Percentiles rank a stretch among this genome's conserved stretches.
Conservation (phyloP, 2,113 vertebrate species). For the Dasyurus viverrinus region DNA sequence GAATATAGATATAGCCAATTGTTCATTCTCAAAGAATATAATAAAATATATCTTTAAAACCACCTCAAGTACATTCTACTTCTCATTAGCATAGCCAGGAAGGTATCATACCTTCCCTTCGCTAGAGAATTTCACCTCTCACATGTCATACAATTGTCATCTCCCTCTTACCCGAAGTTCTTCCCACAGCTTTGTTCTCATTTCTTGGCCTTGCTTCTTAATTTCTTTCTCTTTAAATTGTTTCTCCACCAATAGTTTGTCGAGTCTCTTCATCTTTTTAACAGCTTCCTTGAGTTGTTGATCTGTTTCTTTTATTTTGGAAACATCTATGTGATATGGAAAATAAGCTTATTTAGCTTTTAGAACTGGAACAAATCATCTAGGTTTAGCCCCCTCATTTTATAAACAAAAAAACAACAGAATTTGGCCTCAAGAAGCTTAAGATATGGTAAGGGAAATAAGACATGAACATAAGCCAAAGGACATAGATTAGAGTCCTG, state of each 20-base stretch:
- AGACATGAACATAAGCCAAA: neutral
- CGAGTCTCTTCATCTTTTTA: constrained; percentile 89
- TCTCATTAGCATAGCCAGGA: neutral
- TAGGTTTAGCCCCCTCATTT: neutral
- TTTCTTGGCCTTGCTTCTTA: constrained; percentile 86
- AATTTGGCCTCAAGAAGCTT: constrained; percentile 1
- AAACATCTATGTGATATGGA: constrained; percentile 61
- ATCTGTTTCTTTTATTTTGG: constrained; percentile 77
- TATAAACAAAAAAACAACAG: neutral
- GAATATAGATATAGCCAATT: neutral
- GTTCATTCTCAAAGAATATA: neutral
- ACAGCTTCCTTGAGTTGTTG: constrained; percentile 85
- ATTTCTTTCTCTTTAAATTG: constrained; percentile 85
- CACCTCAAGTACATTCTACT: neutral
- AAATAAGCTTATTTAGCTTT: constrained; percentile 44
- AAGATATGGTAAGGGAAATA: neutral
- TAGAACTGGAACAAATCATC: neutral
- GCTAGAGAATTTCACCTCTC: constrained; percentile 1
- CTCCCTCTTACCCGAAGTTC: constrained; percentile 86
- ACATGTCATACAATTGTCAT: neutral
- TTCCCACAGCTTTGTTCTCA: constrained; percentile 88
- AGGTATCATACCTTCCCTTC: neutral
- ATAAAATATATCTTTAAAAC: neutral
- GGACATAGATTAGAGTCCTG: neutral
- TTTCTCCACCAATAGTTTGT: constrained; percentile 86